These are phyloP conservation scores for Diaphora mendica DNA, from an alignment of 2,888 invertebrate genomes.

Conservation along the genomic window DNA sequence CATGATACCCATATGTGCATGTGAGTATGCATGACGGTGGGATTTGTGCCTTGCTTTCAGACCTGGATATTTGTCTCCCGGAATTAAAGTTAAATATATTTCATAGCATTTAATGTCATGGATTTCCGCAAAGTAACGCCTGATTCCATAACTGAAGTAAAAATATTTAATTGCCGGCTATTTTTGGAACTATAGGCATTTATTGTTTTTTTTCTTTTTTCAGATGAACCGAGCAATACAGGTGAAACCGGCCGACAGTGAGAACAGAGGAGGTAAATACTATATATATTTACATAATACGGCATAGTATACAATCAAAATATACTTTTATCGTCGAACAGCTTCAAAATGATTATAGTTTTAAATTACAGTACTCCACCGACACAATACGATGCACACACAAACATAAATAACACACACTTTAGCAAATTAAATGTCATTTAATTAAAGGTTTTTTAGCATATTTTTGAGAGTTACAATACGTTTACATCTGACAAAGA, in stretches of 20 bases:
- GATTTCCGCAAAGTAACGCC: too few species aligned
- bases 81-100: too few species aligned
- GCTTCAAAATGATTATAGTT: neutral
- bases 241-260: slow-evolving; percentile 99
- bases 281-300: slow-evolving; percentile 4
- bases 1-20: too few species aligned
- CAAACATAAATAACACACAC: neutral
- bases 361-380: neutral
- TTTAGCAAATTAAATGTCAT: neutral
- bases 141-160: too few species aligned
- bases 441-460: neutral
- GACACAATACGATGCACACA: neutral
- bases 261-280: slow-evolving; percentile 97
- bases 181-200: neutral
- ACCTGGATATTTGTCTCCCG: too few species aligned
- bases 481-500: too few species aligned
- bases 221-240: slow-evolving; percentile 99
- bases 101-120: too few species aligned
- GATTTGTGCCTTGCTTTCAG: too few species aligned
- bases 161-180: neutral
- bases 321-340: neutral
- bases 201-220: slow-evolving; percentile 76
- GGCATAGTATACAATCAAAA: neutral
- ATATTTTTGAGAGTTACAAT: too few species aligned
- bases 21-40: too few species aligned